Evolutionary conservation across 1,140 invertebrate genomes (phyloP), one percentile per base, ranked within the genome.

Genomic region (Drosophila carrolli): DNA sequence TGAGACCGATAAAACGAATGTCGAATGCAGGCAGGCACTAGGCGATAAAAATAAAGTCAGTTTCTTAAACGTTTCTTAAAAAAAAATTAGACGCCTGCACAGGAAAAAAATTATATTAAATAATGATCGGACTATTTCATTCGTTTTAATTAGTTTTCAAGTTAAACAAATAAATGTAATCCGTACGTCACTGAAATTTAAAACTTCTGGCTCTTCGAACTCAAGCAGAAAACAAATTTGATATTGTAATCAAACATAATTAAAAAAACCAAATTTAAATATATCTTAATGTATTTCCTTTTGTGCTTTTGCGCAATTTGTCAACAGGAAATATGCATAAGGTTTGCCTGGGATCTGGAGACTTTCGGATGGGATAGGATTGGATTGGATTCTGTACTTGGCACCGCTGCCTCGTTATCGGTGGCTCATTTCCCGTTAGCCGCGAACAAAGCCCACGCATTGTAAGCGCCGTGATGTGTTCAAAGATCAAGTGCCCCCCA

Each of bases 241-340:
- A 32, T 32, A 8, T 32, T 7, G 5, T 32, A 7, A 32, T 32
- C 8, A 32, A 23, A 23, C 2, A 4, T 23, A 23, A 23, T 23
- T 23, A 23, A 23, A 23, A 23, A 23, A 23, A 23, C 2, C 23
- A 23, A 32, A 32, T 32, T 32, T 7, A 32, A 46, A 23, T 14
- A 5, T 46, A 23, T 23, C 4, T 23, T 6, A 0, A 19, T 67
- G n/a, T 11, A n/a, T 37, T 35, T 38, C 43, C 27, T 47, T 54
- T 16, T 7, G 50, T 47, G 43, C 14, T 32, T 41, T 40, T 40
- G 13, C 37, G 35, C 40, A 41, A 51, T 67, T 73, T 76, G 75
- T 88, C 83, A 86, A 86, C 83, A 86, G 83, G 83, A 86, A 67
- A 65, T 40, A 35, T 54, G 38, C 66, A 65, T 82, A 88, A 86